Evolutionary conservation across 2,888 invertebrate species (phyloP).

Genomic region (Athetis lepigone): DNA sequence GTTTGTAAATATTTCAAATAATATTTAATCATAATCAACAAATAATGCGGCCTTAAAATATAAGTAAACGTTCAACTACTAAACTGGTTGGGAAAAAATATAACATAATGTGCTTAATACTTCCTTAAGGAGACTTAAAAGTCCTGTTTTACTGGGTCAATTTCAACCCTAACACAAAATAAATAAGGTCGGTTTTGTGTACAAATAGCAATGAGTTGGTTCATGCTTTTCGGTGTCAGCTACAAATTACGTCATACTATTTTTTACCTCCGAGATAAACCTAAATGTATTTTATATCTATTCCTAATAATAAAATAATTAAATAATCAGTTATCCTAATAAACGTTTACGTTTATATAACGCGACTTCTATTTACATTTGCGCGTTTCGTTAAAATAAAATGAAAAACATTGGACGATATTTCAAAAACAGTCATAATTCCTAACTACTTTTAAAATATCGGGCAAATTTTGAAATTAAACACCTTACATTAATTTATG

Average conservation of each 20-base stretch:
- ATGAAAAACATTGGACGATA: not conserved
- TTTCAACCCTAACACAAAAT: not conserved
- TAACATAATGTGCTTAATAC: no score
- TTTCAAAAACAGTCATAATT: constrained; percentile 8
- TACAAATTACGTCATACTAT: no score
- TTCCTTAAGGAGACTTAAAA: no score
- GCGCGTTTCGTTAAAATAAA: constrained; percentile 23
- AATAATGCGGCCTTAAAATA: no score
- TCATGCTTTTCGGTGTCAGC: no score
- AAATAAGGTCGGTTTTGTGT: no score
- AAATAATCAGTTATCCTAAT: constrained; percentile 23
- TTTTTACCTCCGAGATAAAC: not conserved
- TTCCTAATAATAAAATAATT: not conserved
- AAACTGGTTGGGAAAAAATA: no score
- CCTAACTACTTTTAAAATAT: not conserved
- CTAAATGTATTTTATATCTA: not conserved
- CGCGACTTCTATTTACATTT: constrained; percentile 33
- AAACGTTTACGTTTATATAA: constrained; percentile 31
- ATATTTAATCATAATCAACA: no score
- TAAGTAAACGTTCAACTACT: no score
- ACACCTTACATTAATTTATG: not conserved
- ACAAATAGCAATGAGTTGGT: no score
- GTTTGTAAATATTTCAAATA: not conserved
- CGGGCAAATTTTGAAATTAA: not conserved
- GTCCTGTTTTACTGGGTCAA: not conserved